phyloP scores from a whole-genome alignment of 1,140 invertebrate genomes.

The Drosophila equinoxialis region DNA sequence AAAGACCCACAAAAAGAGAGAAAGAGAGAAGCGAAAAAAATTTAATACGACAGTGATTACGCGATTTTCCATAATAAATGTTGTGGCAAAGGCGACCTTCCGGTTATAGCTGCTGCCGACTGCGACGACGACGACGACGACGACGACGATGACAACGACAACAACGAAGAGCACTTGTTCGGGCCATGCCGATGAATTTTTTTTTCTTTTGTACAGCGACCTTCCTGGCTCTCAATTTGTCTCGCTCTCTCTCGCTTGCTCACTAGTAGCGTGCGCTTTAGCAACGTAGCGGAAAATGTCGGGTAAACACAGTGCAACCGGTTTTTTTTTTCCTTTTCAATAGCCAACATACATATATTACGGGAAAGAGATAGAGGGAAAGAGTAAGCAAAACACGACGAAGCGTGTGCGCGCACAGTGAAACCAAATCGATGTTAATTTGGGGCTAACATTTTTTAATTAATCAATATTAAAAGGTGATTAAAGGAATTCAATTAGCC shows the following conservation, averaged over 20 bases:
- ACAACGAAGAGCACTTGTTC: constrained; percentile 59
- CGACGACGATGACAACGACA: neutral
- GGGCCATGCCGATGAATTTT: constrained; percentile 61
- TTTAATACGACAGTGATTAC: constrained; percentile 80
- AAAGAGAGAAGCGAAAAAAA: constrained; percentile 45
- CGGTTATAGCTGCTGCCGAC: constrained; percentile 64
- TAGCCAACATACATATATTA: constrained; percentile 46
- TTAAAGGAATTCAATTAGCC: too few relatives aligned
- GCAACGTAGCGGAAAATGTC: constrained; percentile 74
- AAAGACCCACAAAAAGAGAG: constrained; percentile 3
- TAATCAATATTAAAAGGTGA: too few relatives aligned
- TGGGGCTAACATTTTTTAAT: neutral
- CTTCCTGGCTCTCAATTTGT: constrained; percentile 49
- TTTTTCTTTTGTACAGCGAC: constrained; percentile 57
- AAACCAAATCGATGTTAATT: neutral
- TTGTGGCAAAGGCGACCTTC: constrained; percentile 81
- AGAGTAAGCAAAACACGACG: neutral
- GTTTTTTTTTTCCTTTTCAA: constrained; percentile 60
- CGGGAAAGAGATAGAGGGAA: constrained; percentile 21
- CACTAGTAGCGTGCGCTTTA: constrained; percentile 24
- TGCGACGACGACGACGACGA: constrained; percentile 2
- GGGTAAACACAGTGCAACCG: constrained; percentile 80
- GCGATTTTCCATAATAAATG: constrained; percentile 82
- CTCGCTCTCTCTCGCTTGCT: constrained; percentile 16
- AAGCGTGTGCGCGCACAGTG: neutral